Evolutionary conservation across 1,140 invertebrate species (phyloP).

Genomic region (Drosophila pruinosa): DNA sequence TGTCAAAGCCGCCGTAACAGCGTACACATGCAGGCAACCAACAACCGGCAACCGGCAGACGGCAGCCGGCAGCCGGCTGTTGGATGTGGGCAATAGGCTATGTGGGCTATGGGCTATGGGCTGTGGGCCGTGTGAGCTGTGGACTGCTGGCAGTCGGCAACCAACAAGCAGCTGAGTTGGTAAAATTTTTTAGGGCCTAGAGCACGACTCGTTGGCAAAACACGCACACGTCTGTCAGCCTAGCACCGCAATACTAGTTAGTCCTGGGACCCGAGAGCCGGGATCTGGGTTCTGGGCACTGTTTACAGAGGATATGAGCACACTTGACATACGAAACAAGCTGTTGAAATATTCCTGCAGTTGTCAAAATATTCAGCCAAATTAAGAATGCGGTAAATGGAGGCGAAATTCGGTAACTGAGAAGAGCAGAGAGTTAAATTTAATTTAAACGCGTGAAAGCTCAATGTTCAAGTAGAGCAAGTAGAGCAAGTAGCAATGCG

Average conservation of each 20-base stretch:
- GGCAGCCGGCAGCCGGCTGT: conserved; percentile 7
- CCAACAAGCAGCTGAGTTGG: conserved; percentile 36
- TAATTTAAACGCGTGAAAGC: not conserved
- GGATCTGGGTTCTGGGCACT: conserved; percentile 10
- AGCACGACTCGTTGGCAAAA: conserved; percentile 67
- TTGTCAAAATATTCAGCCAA: conserved; percentile 32
- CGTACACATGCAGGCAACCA: conserved; percentile 8
- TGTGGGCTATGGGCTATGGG: too few relatives aligned
- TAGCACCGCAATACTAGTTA: conserved; percentile 41
- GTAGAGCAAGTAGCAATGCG: conserved; percentile 18
- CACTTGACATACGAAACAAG: conserved; percentile 67
- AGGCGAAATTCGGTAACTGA: not conserved
- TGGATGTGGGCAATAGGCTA: too few relatives aligned
- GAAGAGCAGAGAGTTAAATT: not conserved
- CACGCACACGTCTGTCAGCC: conserved; percentile 51
- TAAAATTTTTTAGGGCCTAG: conserved; percentile 45
- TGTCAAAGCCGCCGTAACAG: conserved; percentile 50
- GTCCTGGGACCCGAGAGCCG: not conserved
- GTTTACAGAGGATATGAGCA: conserved; percentile 54
- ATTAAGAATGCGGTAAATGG: conserved; percentile 11
- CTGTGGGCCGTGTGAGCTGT: too few relatives aligned
- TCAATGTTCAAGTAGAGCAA: conserved; percentile 20
- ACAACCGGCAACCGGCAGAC: not conserved
- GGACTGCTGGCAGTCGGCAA: not conserved
- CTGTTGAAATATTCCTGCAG: conserved; percentile 23